Evolutionary conservation across 2,888 invertebrate genomes (phyloP).

Genomic region (Agriopis leucophaearia): DNA sequence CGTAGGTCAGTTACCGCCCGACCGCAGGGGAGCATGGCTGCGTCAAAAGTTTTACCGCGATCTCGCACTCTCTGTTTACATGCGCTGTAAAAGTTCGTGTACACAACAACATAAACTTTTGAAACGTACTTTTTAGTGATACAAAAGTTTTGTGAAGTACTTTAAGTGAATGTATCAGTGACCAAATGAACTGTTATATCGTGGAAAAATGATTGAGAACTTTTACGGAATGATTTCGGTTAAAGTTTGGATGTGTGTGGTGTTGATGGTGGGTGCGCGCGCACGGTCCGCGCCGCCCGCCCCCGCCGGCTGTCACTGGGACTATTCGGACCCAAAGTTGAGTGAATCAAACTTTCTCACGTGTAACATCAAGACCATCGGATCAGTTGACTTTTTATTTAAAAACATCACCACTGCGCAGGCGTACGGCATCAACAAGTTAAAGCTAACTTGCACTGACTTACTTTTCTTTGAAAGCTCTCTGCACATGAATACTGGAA

Average conservation of each 20-base stretch:
- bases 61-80: slow-evolving; percentile 83
- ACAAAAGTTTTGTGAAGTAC: slow-evolving; percentile 66
- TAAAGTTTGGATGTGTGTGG: slow-evolving; percentile 85
- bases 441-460: slow-evolving; percentile 90
- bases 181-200: slow-evolving; percentile 78
- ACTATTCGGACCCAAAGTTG: slow-evolving; percentile 85
- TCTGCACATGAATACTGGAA: slow-evolving; percentile 87
- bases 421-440: slow-evolving; percentile 89
- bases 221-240: slow-evolving; percentile 82
- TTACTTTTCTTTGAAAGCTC: slow-evolving; percentile 91
- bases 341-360: slow-evolving; percentile 87
- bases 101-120: slow-evolving; percentile 69
- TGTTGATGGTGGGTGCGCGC: slow-evolving; percentile 81
- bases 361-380: slow-evolving; percentile 91
- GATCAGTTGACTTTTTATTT: slow-evolving; percentile 89
- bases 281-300: slow-evolving; percentile 86
- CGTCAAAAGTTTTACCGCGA: slow-evolving; percentile 83
- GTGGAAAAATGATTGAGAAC: slow-evolving; percentile 78
- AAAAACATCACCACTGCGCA: slow-evolving; percentile 90
- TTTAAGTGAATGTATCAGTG: slow-evolving; percentile 69
- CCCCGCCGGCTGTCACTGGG: slow-evolving; percentile 92
- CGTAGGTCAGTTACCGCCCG: slow-evolving; percentile 87
- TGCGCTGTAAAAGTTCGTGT: slow-evolving; percentile 76
- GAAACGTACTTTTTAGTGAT: slow-evolving; percentile 69
- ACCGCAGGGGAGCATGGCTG: slow-evolving; percentile 86